phyloP scores from a whole-genome alignment of 2,113 vertebrate genomes.

The Epinephelus lanceolatus region DNA sequence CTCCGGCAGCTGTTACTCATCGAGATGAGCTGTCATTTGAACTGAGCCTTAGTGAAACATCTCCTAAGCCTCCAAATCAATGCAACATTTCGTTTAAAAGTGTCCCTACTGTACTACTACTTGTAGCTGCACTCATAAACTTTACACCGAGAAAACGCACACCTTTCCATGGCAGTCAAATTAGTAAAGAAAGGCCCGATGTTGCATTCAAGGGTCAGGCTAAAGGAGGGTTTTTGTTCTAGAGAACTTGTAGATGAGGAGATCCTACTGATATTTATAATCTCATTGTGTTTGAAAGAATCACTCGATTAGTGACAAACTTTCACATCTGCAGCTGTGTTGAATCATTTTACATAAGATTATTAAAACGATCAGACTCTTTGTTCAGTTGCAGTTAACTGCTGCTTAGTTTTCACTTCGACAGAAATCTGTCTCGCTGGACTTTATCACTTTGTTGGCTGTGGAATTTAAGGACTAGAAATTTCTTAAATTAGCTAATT shows the following conservation, averaged over 20 bases:
- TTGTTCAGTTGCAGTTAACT: background rate
- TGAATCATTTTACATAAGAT: background rate
- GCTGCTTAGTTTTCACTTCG: background rate
- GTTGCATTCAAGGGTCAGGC: background rate
- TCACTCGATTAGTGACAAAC: background rate
- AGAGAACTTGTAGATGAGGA: background rate
- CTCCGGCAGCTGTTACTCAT: slow-evolving; percentile 20
- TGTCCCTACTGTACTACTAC: background rate
- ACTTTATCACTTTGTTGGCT: background rate
- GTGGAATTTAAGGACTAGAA: background rate
- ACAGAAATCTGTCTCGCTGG: background rate
- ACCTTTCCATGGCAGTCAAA: background rate
- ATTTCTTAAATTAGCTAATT: background rate
- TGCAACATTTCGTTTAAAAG: background rate
- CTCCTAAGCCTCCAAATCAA: background rate
- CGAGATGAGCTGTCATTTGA: background rate
- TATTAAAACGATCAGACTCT: background rate
- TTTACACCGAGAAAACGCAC: no score
- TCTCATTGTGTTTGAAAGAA: background rate
- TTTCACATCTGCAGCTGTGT: background rate
- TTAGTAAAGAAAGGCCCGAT: background rate
- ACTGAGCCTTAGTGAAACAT: background rate
- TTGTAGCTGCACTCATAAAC: no score
- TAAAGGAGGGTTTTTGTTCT: background rate
- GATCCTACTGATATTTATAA: background rate